Evolutionary conservation across 2,888 invertebrate species (phyloP).

Genomic region (Eupithecia inturbata): DNA sequence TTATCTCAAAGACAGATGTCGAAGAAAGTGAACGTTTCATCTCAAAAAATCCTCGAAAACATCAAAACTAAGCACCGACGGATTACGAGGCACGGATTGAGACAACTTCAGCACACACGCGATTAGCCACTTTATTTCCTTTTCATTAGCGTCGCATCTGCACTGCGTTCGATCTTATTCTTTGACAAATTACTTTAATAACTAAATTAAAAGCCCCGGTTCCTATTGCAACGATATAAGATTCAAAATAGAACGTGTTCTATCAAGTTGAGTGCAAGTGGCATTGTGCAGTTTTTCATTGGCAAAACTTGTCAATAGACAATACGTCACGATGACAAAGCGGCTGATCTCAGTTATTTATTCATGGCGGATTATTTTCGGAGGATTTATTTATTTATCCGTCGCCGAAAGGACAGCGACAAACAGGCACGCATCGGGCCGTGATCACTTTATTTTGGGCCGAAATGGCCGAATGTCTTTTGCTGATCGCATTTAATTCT

Average conservation of each 20-base stretch:
- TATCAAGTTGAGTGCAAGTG: neutral
- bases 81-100: conserved; percentile 62
- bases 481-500: conserved; percentile 71
- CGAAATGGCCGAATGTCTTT: conserved; percentile 51
- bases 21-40: conserved; percentile 70
- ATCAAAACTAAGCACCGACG: conserved; percentile 81
- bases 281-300: conserved; percentile 38
- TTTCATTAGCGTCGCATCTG: conserved; percentile 32
- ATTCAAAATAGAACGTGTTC: conserved; percentile 20
- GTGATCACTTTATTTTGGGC: conserved; percentile 72
- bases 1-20: conserved; percentile 78
- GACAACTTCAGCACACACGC: conserved; percentile 22
- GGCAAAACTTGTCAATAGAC: conserved; percentile 74
- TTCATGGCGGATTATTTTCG: conserved; percentile 79
- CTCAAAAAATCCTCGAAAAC: conserved; percentile 71
- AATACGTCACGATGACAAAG: conserved; percentile 78
- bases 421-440: conserved; percentile 61
- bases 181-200: conserved; percentile 25
- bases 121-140: conserved; percentile 30
- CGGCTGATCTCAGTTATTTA: conserved; percentile 74
- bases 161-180: conserved; percentile 33
- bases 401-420: conserved; percentile 69
- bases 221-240: conserved; percentile 4
- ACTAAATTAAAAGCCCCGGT: neutral
- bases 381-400: conserved; percentile 69